phyloP scores from a whole-genome alignment of 2,888 invertebrate species.

The Noctua pronuba region DNA sequence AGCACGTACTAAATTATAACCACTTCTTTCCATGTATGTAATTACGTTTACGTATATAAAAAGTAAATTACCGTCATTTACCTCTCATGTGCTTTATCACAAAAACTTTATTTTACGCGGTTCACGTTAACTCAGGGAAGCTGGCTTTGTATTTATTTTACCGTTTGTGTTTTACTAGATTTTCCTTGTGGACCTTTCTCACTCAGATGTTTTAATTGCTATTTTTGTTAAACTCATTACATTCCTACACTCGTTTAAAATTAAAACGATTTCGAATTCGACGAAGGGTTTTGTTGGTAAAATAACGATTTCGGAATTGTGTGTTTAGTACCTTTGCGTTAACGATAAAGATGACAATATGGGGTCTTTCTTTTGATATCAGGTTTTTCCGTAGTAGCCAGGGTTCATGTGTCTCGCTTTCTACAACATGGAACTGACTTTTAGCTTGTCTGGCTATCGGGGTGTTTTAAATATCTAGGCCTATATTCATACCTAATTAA shows the following conservation, averaged over 20 bases:
- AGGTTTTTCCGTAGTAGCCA: background rate
- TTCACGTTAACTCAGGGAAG: constrained; percentile 10
- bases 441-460: background rate
- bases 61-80: constrained; percentile 12
- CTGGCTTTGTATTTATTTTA: constrained; percentile 13
- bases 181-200: background rate
- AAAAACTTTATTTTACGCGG: constrained; percentile 18
- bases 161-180: background rate
- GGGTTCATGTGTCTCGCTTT: background rate
- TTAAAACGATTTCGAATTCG: background rate
- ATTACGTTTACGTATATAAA: constrained; percentile 16
- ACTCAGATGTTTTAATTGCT: background rate
- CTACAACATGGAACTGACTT: background rate
- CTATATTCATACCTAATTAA: background rate
- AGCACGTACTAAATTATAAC: background rate
- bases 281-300: background rate
- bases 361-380: background rate
- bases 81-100: constrained; percentile 3
- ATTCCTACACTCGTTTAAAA: background rate
- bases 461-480: background rate
- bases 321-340: background rate
- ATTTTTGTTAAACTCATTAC: background rate
- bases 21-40: constrained; percentile 1
- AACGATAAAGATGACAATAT: background rate
- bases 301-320: no score